Percentiles rank a stretch among this genome's conserved stretches.
Conservation (phyloP, 2,888 invertebrate genomes). For the Campopleginae sp. region DNA sequence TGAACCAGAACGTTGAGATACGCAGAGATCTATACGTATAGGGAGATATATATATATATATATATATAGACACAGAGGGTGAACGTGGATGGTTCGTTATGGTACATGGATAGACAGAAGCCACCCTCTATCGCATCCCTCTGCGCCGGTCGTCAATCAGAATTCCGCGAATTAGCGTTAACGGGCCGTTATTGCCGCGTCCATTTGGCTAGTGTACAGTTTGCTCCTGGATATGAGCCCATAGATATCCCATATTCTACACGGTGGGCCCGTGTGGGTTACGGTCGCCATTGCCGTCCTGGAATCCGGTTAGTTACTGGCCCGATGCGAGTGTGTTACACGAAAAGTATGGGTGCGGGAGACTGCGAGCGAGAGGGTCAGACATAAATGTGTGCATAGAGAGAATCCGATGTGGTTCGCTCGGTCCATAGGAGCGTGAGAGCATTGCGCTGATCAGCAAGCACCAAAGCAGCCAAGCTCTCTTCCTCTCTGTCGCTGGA, state of each 20-base stretch:
- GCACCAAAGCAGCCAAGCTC: constrained; percentile 24
- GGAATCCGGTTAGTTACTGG: constrained; percentile 84
- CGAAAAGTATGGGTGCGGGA: constrained; percentile 66
- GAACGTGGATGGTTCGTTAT: constrained; percentile 56
- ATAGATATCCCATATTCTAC: constrained; percentile 84
- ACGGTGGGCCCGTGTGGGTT: constrained; percentile 77
- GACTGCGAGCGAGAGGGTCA: constrained; percentile 25
- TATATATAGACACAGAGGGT: constrained; percentile 41
- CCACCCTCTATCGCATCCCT: constrained; percentile 71
- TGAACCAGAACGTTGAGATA: constrained; percentile 47
- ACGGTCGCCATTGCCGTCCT: constrained; percentile 78
- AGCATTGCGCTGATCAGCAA: constrained; percentile 54
- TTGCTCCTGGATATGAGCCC: constrained; percentile 83
- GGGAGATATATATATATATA: constrained; percentile 19
- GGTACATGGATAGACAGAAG: constrained; percentile 24
- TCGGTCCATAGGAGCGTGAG: constrained; percentile 40
- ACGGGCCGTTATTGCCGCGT: constrained; percentile 84
- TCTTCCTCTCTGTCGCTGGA: constrained; percentile 1
- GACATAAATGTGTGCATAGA: constrained; percentile 5
- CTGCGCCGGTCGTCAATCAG: constrained; percentile 83
- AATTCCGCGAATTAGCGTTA: constrained; percentile 85
- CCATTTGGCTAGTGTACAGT: constrained; percentile 84
- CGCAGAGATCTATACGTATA: constrained; percentile 16
- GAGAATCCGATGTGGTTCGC: constrained; percentile 45
- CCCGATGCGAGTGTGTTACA: constrained; percentile 77